Conservation (phyloP, 2,888 invertebrate genomes). For the Phyllotreta striolata region DNA sequence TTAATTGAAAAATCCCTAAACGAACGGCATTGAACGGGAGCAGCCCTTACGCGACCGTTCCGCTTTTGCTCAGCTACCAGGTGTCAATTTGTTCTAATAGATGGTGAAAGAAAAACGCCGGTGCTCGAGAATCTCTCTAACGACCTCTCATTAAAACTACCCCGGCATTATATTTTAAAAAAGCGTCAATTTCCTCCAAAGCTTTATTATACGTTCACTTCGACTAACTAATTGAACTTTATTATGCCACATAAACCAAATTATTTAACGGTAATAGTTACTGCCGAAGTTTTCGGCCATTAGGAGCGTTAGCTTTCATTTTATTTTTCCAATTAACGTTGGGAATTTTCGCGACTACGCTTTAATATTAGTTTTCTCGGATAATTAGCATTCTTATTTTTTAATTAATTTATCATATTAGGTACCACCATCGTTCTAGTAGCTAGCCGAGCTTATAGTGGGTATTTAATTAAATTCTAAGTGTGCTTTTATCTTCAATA, state of each 20-base stretch:
- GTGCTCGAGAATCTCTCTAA: conserved; percentile 49
- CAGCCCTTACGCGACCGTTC: conserved; percentile 31
- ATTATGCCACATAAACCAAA: conserved; percentile 44
- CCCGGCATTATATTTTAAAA: conserved; percentile 50
- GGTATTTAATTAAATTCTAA: too few species aligned
- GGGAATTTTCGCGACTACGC: conserved; percentile 20
- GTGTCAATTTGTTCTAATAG: conserved; percentile 65
- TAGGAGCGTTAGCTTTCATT: conserved; percentile 27
- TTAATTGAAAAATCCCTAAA: too few species aligned
- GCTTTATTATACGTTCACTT: conserved; percentile 46
- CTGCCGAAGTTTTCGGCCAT: conserved; percentile 39
- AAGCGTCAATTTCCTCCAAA: conserved; percentile 46
- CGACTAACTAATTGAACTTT: conserved; percentile 47
- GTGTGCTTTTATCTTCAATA: too few species aligned
- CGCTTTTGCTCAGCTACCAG: conserved; percentile 56
- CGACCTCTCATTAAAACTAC: conserved; percentile 56
- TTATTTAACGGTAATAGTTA: conserved; percentile 41
- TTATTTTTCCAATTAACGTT: conserved; percentile 37
- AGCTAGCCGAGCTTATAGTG: too few species aligned
- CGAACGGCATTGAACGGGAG: conserved; percentile 19
- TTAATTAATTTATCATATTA: not conserved
- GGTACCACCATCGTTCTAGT: too few species aligned
- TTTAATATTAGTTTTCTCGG: conserved; percentile 4
- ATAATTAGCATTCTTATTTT: conserved; percentile 2
- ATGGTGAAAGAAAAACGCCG: conserved; percentile 54